A percentile compares a stretch with the other conserved stretches of the same genome.
phyloP scores from a whole-genome alignment of 1,140 invertebrate genomes.

The Saccostrea echinata region DNA sequence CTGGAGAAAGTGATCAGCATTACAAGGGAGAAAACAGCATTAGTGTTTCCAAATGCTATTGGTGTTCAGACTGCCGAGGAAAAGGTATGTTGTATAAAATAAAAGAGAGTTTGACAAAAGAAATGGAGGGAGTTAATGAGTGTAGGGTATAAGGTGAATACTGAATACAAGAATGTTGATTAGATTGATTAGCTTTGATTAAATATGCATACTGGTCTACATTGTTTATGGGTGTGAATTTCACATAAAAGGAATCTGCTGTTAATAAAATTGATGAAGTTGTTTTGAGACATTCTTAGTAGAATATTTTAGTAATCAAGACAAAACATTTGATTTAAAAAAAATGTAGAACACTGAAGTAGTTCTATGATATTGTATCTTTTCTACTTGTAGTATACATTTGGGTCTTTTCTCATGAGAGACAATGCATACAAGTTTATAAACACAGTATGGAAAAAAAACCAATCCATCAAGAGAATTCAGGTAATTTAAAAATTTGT shows the following conservation, averaged over 20 bases:
- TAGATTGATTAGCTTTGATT: too few species aligned
- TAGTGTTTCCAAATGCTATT: conserved; percentile 93
- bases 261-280: too few species aligned
- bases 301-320: background rate
- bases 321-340: background rate
- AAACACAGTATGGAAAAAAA: conserved; percentile 87
- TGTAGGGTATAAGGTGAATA: too few species aligned
- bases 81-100: conserved; percentile 79
- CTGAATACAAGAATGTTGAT: too few species aligned
- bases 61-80: conserved; percentile 91
- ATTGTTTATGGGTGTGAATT: too few species aligned
- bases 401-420: conserved; percentile 92
- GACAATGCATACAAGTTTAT: conserved; percentile 92
- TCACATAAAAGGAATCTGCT: too few species aligned
- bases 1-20: conserved; percentile 90
- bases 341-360: too few species aligned
- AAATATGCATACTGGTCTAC: too few species aligned
- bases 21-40: conserved; percentile 93
- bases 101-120: background rate
- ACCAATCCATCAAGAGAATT: conserved; percentile 55
- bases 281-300: too few species aligned
- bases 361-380: background rate
- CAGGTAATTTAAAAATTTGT: background rate
- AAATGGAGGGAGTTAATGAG: too few species aligned
- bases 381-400: conserved; percentile 85